A percentile compares a stretch with the other conserved stretches of the same genome.
Conservation (phyloP, 1,140 invertebrate species). For the Calliopsis andreniformis region DNA sequence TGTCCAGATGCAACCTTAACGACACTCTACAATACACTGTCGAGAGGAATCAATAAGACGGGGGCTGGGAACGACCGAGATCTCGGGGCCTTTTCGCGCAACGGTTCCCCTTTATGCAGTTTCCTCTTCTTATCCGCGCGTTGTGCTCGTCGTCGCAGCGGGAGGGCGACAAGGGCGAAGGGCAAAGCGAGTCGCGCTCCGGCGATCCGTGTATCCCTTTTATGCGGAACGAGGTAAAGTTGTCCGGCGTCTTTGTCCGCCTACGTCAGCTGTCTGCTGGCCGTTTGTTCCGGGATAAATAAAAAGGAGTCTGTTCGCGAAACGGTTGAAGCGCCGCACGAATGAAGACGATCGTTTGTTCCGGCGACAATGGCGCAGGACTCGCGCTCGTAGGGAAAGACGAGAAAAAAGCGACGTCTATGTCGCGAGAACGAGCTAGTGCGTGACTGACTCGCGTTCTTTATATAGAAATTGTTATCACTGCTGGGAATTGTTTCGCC, state of each 20-base stretch:
- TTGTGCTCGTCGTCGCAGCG: slow-evolving; percentile 36
- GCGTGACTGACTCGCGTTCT: background rate
- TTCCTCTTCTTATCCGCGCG: slow-evolving; percentile 20
- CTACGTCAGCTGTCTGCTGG: slow-evolving; percentile 62
- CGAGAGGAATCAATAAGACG: background rate
- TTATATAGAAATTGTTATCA: too few relatives aligned
- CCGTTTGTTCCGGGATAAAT: slow-evolving; percentile 67
- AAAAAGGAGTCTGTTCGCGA: slow-evolving; percentile 61
- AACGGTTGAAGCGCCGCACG: slow-evolving; percentile 56
- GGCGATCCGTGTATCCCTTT: slow-evolving; percentile 54
- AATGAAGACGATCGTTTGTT: slow-evolving; percentile 68
- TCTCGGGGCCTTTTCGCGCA: slow-evolving; percentile 5
- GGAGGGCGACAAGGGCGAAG: slow-evolving; percentile 33
- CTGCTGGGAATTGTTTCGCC: too few relatives aligned
- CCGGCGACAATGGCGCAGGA: slow-evolving; percentile 56
- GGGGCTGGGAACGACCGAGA: background rate
- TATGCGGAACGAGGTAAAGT: slow-evolving; percentile 55
- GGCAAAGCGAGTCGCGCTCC: slow-evolving; percentile 35
- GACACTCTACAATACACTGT: background rate
- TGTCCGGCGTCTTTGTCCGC: slow-evolving; percentile 65
- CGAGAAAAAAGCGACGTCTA: slow-evolving; percentile 54
- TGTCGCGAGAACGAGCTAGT: slow-evolving; percentile 17
- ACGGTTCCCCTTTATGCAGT: slow-evolving; percentile 7
- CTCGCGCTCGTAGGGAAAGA: slow-evolving; percentile 22
- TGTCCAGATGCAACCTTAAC: too few relatives aligned